A percentile compares a stretch with the other conserved stretches of the same genome.
Conservation (phyloP, 2,888 invertebrate species). For the Lordiphosa andalusiaca region DNA sequence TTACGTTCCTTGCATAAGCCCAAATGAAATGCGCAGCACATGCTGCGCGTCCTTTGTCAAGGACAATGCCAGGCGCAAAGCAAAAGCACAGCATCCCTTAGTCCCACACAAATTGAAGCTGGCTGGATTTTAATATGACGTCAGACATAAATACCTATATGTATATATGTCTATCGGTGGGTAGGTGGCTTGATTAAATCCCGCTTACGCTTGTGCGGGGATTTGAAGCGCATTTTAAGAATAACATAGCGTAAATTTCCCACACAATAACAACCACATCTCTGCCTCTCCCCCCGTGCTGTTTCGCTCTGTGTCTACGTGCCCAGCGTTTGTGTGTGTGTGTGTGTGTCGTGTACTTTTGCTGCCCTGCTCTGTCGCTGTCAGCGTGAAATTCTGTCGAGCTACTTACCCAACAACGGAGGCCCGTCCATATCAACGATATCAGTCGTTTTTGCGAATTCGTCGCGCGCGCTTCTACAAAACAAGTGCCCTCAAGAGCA, state of each 20-base stretch:
- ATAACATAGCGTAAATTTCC: slow-evolving; percentile 47
- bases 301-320: slow-evolving; percentile 8
- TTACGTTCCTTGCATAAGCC: slow-evolving; percentile 59
- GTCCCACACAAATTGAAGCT: background rate
- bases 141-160: background rate
- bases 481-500: slow-evolving; percentile 19
- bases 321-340: background rate
- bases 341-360: slow-evolving; percentile 25
- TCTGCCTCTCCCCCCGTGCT: slow-evolving; percentile 16
- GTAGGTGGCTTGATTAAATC: slow-evolving; percentile 1
- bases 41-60: slow-evolving; percentile 55
- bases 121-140: slow-evolving; percentile 2
- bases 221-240: slow-evolving; percentile 10
- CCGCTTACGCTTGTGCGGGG: slow-evolving; percentile 2
- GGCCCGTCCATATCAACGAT: slow-evolving; percentile 72
- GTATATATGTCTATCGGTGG: too few species aligned
- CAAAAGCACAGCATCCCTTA: slow-evolving; percentile 46
- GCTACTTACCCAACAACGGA: slow-evolving; percentile 62
- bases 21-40: slow-evolving; percentile 34
- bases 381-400: slow-evolving; percentile 52
- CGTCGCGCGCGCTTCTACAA: slow-evolving; percentile 64
- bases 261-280: slow-evolving; percentile 34
- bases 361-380: slow-evolving; percentile 41
- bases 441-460: slow-evolving; percentile 75
- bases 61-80: slow-evolving; percentile 45